These are phyloP conservation scores for Gambusia affinis DNA, from an alignment of 2,113 vertebrate genomes.

Conservation along the genomic window DNA sequence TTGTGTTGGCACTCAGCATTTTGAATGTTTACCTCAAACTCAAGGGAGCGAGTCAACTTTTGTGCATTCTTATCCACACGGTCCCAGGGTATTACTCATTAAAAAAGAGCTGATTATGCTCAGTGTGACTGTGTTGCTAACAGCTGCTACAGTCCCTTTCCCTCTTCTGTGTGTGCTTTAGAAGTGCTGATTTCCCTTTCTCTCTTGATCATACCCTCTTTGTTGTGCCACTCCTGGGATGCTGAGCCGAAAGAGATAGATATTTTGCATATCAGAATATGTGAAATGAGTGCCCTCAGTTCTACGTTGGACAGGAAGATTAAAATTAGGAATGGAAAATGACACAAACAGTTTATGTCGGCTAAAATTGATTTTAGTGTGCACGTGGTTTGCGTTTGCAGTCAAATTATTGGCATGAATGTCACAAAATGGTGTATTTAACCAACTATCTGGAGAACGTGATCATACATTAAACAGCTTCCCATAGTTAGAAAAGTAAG, in stretches of 20 bases:
- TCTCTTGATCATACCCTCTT: slow-evolving; percentile 42
- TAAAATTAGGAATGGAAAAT: slow-evolving; percentile 42
- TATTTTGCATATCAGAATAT: slow-evolving; percentile 61
- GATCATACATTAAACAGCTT: background rate
- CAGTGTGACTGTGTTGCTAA: slow-evolving; percentile 49
- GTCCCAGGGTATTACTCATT: slow-evolving; percentile 60
- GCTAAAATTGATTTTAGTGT: background rate
- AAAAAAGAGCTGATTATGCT: slow-evolving; percentile 62
- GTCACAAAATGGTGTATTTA: background rate
- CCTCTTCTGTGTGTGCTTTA: slow-evolving; percentile 3
- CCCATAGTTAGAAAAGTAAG: background rate
- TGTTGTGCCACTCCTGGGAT: slow-evolving; percentile 45
- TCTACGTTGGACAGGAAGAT: slow-evolving; percentile 49
- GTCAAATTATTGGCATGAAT: background rate
- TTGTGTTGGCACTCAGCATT: slow-evolving; percentile 50
- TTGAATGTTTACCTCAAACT: slow-evolving; percentile 48
- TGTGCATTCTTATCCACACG: slow-evolving; percentile 44
- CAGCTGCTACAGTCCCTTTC: slow-evolving; percentile 60
- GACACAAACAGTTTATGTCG: slow-evolving; percentile 9
- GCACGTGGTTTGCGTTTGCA: background rate
- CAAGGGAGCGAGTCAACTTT: slow-evolving; percentile 33
- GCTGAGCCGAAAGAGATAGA: slow-evolving; percentile 64
- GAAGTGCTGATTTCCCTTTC: slow-evolving; percentile 49
- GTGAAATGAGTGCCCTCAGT: slow-evolving; percentile 62
- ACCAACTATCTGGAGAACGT: background rate